Evolutionary conservation across 2,888 invertebrate genomes (phyloP), one percentile per base, ranked within the genome.

Genomic region (Epistrophella euchroma): DNA sequence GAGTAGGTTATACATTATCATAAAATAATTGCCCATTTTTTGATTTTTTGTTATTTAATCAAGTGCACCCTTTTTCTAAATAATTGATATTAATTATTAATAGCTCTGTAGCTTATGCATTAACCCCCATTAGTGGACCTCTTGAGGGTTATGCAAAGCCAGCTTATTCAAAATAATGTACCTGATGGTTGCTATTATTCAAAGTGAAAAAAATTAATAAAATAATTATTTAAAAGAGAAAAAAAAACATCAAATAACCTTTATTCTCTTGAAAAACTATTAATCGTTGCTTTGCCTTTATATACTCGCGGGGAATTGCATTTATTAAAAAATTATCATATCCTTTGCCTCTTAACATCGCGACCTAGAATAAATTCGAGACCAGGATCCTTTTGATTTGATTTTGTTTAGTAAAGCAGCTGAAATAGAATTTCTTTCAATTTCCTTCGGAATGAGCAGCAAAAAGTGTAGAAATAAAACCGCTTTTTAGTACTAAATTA

Each of bases 191-290:
- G 11, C 2, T 50, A 1, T 13, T 50, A 5, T 50, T 22, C 11
- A 2, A 52, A 52, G 11, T 7, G 15, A 17, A n/a, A 25, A n/a
- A 9, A 17, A 45, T n/a, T n/a, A n/a, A 17, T 45, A 45, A 17
- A 17, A 45, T 58, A 62, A 75, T 60, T 60, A 60, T 79, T 72
- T 56, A 66, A 55, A 68, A 80, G 58, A 45, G n/a, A 60, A 66
- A 68, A 68, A 45, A 60, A 50, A 70, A 76, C 72, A 47, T 68
- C 84, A 79, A 84, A 56, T 66, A n/a, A n/a, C n/a, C n/a, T 64
- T 75, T 85, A 37, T 37, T 40, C 35, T 0, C 22, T 76, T 77
- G 62, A 47, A 80, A 80, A 50, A 47, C 72, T 55, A 77, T 80
- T 77, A 81, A 80, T 80, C 85, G 70, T 77, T 45, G 52, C 45